Conservation (phyloP, 2,888 invertebrate genomes). For the Tachina fera region DNA sequence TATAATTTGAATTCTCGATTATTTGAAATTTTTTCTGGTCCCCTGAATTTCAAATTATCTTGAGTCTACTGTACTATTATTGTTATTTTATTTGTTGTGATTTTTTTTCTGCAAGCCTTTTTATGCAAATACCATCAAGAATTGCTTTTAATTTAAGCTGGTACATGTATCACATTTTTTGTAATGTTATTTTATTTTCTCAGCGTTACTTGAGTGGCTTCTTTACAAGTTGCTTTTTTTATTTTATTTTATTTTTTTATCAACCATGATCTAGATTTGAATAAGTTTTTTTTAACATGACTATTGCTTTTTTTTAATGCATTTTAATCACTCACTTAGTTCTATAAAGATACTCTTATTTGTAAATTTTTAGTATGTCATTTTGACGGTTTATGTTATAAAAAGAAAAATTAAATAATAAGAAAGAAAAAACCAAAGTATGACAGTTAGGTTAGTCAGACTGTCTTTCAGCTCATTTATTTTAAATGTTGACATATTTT, state of each 20-base stretch:
- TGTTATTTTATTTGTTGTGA: not conserved
- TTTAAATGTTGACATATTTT: conserved; percentile 55
- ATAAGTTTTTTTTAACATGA: conserved; percentile 48
- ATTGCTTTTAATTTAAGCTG: conserved; percentile 63
- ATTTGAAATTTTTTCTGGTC: too few relatives aligned
- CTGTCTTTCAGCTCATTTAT: conserved; percentile 27
- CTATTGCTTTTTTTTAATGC: conserved; percentile 37
- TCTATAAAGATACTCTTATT: conserved; percentile 31
- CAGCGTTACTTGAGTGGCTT: conserved; percentile 69
- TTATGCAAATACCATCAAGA: conserved; percentile 53
- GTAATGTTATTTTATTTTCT: conserved; percentile 48
- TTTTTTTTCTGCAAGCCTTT: conserved; percentile 24
- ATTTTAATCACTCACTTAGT: conserved; percentile 48
- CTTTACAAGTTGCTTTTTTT: conserved; percentile 52
- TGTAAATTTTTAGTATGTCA: conserved; percentile 52
- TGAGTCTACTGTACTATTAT: too few relatives aligned
- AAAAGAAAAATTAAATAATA: not conserved
- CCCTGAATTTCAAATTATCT: too few relatives aligned
- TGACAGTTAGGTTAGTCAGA: conserved; percentile 24
- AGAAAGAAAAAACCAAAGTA: conserved; percentile 1
- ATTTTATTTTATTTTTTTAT: conserved; percentile 22
- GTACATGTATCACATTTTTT: conserved; percentile 37
- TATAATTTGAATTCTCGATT: too few relatives aligned
- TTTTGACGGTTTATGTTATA: conserved; percentile 53
- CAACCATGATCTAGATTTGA: conserved; percentile 70